Evolutionary conservation across 2,113 vertebrate species (phyloP).

Genomic region (Amphiprion percula): DNA sequence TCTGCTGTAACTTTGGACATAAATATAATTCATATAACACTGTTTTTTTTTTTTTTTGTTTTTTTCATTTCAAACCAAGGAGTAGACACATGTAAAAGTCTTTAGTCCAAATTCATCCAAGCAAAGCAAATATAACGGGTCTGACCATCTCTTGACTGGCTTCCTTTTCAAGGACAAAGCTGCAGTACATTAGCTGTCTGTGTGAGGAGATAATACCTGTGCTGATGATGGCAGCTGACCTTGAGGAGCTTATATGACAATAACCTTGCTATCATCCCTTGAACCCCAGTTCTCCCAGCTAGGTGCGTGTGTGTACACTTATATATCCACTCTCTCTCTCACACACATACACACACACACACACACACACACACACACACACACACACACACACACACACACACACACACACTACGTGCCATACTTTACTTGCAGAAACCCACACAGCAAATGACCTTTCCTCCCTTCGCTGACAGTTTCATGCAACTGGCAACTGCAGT

Average conservation of each 20-base stretch:
- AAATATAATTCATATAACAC: neutral
- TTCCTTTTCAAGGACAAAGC: constrained; percentile 62
- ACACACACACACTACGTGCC: constrained; percentile 15
- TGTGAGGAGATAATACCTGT: constrained; percentile 72
- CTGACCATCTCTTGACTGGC: constrained; percentile 44
- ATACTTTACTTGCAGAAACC: constrained; percentile 66
- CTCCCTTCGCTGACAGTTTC: constrained; percentile 72
- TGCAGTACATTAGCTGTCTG: constrained; percentile 64
- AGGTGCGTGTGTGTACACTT: neutral
- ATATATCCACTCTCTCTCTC: neutral
- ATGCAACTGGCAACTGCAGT: constrained; percentile 76
- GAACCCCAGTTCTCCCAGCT: constrained; percentile 53
- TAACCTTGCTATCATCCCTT: constrained; percentile 69
- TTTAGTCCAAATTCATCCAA: constrained; percentile 11
- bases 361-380: neutral
- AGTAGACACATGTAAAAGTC: constrained; percentile 27
- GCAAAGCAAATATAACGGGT: constrained; percentile 31
- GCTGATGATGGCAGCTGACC: constrained; percentile 73
- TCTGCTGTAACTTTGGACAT: too few species aligned
- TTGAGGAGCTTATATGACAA: constrained; percentile 69
- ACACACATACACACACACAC: constrained; percentile 4
- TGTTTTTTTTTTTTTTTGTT: neutral
- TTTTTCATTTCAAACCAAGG: neutral
- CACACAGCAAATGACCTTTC: constrained; percentile 73
- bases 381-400: constrained; percentile 4